A percentile compares a stretch with the other conserved stretches of the same genome.
phyloP scores from a whole-genome alignment of 2,113 vertebrate species.

The Mohoua ochrocephala region DNA sequence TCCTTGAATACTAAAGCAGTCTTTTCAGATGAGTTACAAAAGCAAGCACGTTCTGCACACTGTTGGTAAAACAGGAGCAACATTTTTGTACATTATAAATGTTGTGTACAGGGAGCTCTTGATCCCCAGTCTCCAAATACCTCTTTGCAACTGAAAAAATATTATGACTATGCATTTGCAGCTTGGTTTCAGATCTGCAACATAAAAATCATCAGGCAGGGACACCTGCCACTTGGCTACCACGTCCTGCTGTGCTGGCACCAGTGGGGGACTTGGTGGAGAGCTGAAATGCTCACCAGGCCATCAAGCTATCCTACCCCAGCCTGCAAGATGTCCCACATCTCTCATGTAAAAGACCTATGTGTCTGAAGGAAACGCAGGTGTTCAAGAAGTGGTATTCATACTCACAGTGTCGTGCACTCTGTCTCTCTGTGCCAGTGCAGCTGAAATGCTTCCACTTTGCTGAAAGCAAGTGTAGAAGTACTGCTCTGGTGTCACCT shows the following conservation, averaged over 20 bases:
- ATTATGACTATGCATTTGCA: not conserved
- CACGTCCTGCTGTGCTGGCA: fast-evolving
- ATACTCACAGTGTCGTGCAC: fast-evolving
- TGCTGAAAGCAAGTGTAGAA: not conserved
- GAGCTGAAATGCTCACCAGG: not conserved
- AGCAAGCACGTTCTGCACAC: not conserved
- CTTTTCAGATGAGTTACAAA: not conserved
- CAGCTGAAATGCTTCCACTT: not conserved
- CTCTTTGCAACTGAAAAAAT: not conserved
- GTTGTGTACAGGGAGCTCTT: not conserved
- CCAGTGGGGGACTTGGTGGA: fast-evolving
- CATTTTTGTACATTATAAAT: not conserved
- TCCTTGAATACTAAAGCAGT: not conserved
- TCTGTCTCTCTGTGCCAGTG: not conserved
- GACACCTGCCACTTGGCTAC: not conserved
- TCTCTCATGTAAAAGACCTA: not conserved
- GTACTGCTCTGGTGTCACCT: not conserved
- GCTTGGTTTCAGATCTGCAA: not conserved
- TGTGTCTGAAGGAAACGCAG: fast-evolving
- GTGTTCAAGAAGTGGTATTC: not conserved
- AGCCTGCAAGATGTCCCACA: not conserved
- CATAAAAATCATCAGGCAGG: not conserved
- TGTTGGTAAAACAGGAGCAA: not conserved
- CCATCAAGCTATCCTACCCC: not conserved
- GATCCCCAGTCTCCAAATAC: not conserved